Evolutionary conservation across 2,797 vertebrate genomes (phyloP), one percentile per base, ranked within the genome.

Genomic region (Craterocephalus amniculus): DNA sequence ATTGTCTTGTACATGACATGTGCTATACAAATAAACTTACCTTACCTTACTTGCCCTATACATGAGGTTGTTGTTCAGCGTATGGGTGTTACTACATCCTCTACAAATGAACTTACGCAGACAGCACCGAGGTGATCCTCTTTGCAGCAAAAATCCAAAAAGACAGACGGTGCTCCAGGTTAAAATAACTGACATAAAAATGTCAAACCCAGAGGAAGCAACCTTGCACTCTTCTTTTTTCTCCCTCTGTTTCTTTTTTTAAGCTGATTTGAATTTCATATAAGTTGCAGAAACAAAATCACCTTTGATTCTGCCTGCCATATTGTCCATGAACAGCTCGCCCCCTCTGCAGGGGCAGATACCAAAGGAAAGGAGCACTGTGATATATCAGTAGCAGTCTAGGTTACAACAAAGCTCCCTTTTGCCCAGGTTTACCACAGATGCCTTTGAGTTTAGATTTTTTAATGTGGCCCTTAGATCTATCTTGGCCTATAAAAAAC

Each of bases 241-340:
- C 8, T 49, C 16, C 3, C 29, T 49, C 35, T 57, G 22, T 24
- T 34, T 0, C 8, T 58, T 27, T 38, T 62, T 57, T 56, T 0
- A 60, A 24, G 57, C 62, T 4, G 1, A 81, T 85, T 72, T 77
- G 55, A 85, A 79, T 72, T 79, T 69, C 40, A 78, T 58, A 79
- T 71, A 57, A 71, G 26, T 67, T 32, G 56, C 6, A 59, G 45
- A 64, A 63, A 32, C n/a, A 77, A 57, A 20, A 10, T n/a, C 60
- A 75, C 58, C 55, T 76, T 64, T 72, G 69, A 76, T 78, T 57
- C 60, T 69, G 32, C 58, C 18, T 58, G 49, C 2, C 62, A 58
- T 65, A 67, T 57, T 71, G 10, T 59, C 2, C 4, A 22, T 58
- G 55, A 52, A 63, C 31, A 77, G 12, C 59, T 26, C 71, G 11